Base-by-base conservation (phyloP, 2,888 invertebrate species). In the Leptarthrus brevirostris region DNA sequence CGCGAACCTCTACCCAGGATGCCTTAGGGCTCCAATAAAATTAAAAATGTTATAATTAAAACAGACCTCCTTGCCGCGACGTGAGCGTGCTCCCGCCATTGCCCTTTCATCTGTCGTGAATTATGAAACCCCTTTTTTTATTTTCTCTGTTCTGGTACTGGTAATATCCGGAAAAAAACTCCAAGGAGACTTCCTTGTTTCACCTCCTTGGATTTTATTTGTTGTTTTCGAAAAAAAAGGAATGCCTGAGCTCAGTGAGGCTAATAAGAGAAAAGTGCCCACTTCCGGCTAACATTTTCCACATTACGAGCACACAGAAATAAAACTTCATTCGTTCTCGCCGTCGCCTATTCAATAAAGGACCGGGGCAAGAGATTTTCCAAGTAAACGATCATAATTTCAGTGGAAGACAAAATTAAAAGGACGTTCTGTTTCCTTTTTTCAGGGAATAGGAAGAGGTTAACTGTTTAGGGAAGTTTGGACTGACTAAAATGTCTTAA, bases 1-100 rank as follows among this genome's bases (percentile, higher is more conserved):
- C 58, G 58, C 58, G 18, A 20, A 26, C 58, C 40, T n/a, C 18
- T 24, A 58, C 6, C 16, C 58, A n/a, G n/a, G n/a, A n/a, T n/a
- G n/a, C 36, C 34, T 34, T 12, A 18, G 18, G 1, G 18, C 58
- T 16, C 58, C 58, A 58, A 58, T 58, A 58, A 58, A 58, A 58
- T 36, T 58, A 58, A 58, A 56, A 58, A 58, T 58, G 58, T 36
- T 58, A 58, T 58, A 58, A 58, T 58, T 58, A 36, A 58, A 58
- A 14, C 36, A 58, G 34, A 36, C 58, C 58, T n/a, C n/a, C n/a
- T 58, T 36, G 18, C 12, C 3, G n/a, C n/a, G 40, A 12, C 12
- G 40, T 3, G 6, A 30, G 30, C 30, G 30, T 5, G 30, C 40
- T 8, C 8, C 18, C 5, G 4, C 4, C 20, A 8, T n/a, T 2